Evolutionary conservation across 2,113 vertebrate genomes (phyloP).

Genomic region (Ceyx melanurus): DNA sequence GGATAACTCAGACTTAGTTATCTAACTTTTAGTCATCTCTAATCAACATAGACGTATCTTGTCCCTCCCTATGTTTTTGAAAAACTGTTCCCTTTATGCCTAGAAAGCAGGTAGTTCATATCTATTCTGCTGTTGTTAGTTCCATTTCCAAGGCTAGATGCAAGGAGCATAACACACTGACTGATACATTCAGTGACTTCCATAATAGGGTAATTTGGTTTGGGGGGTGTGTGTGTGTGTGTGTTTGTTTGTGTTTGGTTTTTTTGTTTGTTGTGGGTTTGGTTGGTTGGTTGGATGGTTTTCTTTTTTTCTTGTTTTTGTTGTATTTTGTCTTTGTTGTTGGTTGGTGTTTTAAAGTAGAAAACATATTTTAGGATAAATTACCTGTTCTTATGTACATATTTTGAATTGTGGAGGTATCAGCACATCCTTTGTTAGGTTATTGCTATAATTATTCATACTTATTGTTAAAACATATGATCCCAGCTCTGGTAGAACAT

Average conservation of each 20-base stretch:
- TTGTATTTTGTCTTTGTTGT: no score
- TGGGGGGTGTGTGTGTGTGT: no score
- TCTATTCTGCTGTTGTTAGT: not conserved
- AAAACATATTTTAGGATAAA: not conserved
- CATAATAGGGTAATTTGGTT: not conserved
- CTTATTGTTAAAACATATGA: not conserved
- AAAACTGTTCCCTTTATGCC: not conserved
- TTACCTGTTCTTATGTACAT: not conserved
- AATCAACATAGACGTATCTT: not conserved
- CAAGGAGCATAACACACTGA: fast-evolving
- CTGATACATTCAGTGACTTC: not conserved
- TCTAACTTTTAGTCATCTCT: not conserved
- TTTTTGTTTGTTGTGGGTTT: no score
- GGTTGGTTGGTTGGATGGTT: not conserved
- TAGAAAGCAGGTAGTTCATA: not conserved
- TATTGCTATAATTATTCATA: not conserved
- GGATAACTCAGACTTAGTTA: not conserved
- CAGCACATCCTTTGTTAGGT: not conserved
- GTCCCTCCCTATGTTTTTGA: not conserved
- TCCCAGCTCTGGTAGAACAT: not conserved
- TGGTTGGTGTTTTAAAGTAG: not conserved
- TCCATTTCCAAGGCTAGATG: not conserved
- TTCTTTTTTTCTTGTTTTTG: not conserved
- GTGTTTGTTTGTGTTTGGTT: no score
- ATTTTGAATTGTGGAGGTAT: not conserved